Evolutionary conservation across 2,888 invertebrate genomes (phyloP), one percentile per base, ranked within the genome.

Genomic region (Lithophane ornitopus): DNA sequence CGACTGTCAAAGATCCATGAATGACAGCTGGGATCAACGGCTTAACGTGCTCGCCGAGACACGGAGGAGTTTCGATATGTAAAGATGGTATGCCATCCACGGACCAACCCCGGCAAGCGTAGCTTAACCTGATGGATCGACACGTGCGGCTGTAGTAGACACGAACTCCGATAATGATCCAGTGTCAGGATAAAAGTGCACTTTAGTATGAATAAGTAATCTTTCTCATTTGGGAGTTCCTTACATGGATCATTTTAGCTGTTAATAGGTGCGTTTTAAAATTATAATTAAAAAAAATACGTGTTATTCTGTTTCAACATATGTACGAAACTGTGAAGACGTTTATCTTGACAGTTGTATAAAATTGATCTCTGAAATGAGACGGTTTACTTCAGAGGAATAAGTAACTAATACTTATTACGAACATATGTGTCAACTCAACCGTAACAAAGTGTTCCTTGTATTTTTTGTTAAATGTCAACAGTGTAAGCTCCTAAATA

Each of bases 381-480:
- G 7, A 3, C 19, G 14, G 22, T 49, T 19, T 49, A 49, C 49
- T 49, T 49, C 19, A 49, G 8, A 49, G 19, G 19, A 49, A 49
- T 46, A n/a, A n/a, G n/a, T n/a, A 46, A 19, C 46, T 46, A 46
- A 46, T 19, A 46, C 6, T 46, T 19, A 19, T 19, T 49, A 19
- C 46, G 46, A 16, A 46, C 46, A 16, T 46, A n/a, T 22, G 9
- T 46, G 65, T 49, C 49, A 49, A 39, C 7, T 61, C 3, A 62
- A 39, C 4, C 9, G 4, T 19, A 56, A 46, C n/a, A 19, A 52
- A 72, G 8, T 44, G 26, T 28, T 49, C 9, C 1, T 19, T 41
- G 11, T n/a, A 19, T 49, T 58, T 0, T 58, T 41, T 58, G 68
- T 16, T 22, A 68, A 76, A 76, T 76, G 22, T 44, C 59, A 44